phyloP scores from a whole-genome alignment of 2,113 vertebrate species.

The Merops nubicus region DNA sequence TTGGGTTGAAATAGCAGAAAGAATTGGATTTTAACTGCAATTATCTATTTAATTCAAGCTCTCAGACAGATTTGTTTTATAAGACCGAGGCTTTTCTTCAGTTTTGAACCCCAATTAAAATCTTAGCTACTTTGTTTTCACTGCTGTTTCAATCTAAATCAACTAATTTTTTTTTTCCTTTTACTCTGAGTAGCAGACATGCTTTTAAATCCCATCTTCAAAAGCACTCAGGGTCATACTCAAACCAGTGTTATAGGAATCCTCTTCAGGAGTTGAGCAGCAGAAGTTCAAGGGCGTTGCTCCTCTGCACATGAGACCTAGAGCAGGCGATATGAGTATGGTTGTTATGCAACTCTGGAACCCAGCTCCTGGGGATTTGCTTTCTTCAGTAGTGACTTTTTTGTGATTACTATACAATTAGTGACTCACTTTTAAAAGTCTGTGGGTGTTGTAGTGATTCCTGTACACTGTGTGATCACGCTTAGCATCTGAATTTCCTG shows the following conservation, averaged over 20 bases:
- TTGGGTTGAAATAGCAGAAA: background rate
- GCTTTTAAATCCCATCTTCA: background rate
- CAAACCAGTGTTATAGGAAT: background rate
- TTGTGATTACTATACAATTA: background rate
- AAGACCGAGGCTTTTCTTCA: constrained; percentile 15
- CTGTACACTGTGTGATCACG: background rate
- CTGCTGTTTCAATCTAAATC: background rate
- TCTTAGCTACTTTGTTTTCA: constrained; percentile 28
- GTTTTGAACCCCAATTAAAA: background rate
- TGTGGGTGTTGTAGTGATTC: background rate
- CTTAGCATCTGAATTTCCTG: background rate
- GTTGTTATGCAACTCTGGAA: background rate
- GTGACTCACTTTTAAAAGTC: background rate
- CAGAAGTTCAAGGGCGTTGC: background rate
- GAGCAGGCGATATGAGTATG: background rate
- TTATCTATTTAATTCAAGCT: constrained; percentile 1
- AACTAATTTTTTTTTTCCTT: background rate
- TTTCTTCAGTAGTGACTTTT: background rate
- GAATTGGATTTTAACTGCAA: background rate
- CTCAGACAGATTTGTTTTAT: background rate
- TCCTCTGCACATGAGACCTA: background rate
- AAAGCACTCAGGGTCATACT: background rate
- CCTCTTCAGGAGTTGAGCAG: accelerated
- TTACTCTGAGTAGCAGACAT: background rate
- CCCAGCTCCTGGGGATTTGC: background rate